phyloP scores from a whole-genome alignment of 2,888 invertebrate species.

The Rhorus exstirpatorius region DNA sequence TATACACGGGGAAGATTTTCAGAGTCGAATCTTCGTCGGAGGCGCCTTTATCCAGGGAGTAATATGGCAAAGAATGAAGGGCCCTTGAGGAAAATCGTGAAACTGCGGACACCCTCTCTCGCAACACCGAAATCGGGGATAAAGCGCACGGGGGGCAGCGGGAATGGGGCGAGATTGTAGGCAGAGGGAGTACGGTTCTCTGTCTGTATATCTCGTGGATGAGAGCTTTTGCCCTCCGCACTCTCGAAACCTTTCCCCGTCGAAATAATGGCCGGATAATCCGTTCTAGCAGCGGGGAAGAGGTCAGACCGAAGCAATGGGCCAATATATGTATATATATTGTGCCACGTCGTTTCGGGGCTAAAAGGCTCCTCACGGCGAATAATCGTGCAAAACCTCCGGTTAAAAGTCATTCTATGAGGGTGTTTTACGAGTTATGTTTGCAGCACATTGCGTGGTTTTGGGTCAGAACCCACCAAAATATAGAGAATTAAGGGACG shows the following conservation, averaged over 20 bases:
- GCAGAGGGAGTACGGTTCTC: conserved; percentile 14
- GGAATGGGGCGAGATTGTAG: not conserved
- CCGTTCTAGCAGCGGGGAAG: conserved; percentile 72
- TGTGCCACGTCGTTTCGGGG: conserved; percentile 68
- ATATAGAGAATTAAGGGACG: conserved; percentile 37
- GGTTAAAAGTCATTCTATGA: conserved; percentile 47
- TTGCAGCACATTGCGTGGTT: conserved; percentile 27
- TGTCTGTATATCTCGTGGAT: conserved; percentile 39
- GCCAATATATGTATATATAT: conserved; percentile 50
- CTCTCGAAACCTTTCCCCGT: conserved; percentile 62
- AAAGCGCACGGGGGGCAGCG: conserved; percentile 13
- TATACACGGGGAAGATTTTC: conserved; percentile 35
- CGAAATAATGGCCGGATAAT: conserved; percentile 80
- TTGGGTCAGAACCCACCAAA: conserved; percentile 37
- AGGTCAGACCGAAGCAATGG: conserved; percentile 18
- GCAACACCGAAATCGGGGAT: conserved; percentile 51
- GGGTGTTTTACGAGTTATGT: conserved; percentile 34
- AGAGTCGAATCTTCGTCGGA: conserved; percentile 42
- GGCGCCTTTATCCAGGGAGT: conserved; percentile 30
- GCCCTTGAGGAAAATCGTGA: conserved; percentile 57
- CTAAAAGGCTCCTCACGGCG: conserved; percentile 74
- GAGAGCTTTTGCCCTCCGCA: conserved; percentile 49
- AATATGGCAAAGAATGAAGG: conserved; percentile 47
- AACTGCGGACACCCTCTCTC: conserved; percentile 59
- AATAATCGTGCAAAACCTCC: conserved; percentile 36